phyloP scores from a whole-genome alignment of 92 coral and sea anemone species.

The Epizoanthus scotinus region DNA sequence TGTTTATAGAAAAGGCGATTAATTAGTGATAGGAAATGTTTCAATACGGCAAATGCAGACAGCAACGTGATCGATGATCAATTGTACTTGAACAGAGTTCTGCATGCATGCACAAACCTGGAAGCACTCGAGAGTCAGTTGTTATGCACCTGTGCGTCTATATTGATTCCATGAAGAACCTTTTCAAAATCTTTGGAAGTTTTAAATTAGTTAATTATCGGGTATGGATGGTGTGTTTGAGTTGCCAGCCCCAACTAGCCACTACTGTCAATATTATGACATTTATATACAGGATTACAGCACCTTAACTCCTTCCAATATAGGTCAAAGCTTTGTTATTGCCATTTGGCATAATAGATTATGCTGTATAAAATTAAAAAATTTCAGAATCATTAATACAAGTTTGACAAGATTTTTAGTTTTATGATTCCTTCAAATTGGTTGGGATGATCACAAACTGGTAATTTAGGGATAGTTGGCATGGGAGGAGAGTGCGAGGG shows the following conservation, averaged over 20 bases:
- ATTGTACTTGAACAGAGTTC: neutral
- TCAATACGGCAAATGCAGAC: neutral
- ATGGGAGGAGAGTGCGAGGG: too few species aligned
- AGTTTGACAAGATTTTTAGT: neutral
- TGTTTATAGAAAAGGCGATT: constrained; percentile 13
- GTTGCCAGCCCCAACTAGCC: neutral
- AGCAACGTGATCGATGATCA: too few species aligned
- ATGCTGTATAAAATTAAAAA: neutral
- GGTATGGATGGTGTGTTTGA: neutral
- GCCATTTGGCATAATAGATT: too few species aligned
- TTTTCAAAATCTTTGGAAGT: neutral
- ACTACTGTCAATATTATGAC: constrained; percentile 7
- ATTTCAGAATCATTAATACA: neutral
- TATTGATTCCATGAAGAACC: neutral
- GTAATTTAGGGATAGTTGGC: too few species aligned
- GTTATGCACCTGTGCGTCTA: constrained; percentile 1
- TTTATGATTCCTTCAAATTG: neutral
- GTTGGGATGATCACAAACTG: neutral
- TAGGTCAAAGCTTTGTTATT: neutral
- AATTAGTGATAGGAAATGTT: constrained; percentile 4
- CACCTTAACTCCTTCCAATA: neutral
- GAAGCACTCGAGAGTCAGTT: neutral
- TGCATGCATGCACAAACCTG: neutral
- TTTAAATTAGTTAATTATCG: neutral
- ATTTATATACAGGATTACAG: neutral